Conservation (phyloP, 2,113 vertebrate species). For the Oncorhynchus masou region DNA sequence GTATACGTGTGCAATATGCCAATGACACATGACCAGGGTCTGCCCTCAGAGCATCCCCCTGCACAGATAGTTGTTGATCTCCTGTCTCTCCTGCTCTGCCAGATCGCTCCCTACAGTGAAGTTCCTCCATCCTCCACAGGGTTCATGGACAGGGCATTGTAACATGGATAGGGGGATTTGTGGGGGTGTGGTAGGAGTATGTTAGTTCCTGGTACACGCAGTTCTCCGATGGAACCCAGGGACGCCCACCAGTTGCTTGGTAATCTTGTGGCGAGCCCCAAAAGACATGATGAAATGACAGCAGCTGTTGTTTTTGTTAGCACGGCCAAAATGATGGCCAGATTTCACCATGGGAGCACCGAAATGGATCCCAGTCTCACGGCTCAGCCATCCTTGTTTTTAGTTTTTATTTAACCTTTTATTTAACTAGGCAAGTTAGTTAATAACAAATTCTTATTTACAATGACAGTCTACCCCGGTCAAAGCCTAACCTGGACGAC, state of each 20-base stretch:
- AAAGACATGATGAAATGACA: slow-evolving; percentile 39
- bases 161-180: background rate
- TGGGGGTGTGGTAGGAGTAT: background rate
- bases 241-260: slow-evolving; percentile 42
- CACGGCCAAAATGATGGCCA: slow-evolving; percentile 33
- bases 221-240: background rate
- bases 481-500: no score
- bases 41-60: background rate
- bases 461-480: no score
- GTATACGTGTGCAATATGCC: no score
- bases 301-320: slow-evolving; percentile 58
- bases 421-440: no score
- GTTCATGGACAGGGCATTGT: background rate
- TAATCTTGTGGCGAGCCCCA: slow-evolving; percentile 20
- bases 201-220: slow-evolving; percentile 1
- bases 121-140: background rate
- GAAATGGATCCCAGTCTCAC: slow-evolving; percentile 29
- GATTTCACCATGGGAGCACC: slow-evolving; percentile 43
- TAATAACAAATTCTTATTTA: no score
- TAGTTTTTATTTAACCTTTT: background rate
- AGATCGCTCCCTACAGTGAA: background rate
- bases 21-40: slow-evolving; percentile 28
- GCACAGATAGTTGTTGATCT: slow-evolving; percentile 30
- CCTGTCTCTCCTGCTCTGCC: slow-evolving; percentile 7
- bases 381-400: slow-evolving; percentile 20